These are phyloP conservation scores for Metallyticus violacea DNA, from an alignment of 2,888 invertebrate genomes.

Conservation along the genomic window DNA sequence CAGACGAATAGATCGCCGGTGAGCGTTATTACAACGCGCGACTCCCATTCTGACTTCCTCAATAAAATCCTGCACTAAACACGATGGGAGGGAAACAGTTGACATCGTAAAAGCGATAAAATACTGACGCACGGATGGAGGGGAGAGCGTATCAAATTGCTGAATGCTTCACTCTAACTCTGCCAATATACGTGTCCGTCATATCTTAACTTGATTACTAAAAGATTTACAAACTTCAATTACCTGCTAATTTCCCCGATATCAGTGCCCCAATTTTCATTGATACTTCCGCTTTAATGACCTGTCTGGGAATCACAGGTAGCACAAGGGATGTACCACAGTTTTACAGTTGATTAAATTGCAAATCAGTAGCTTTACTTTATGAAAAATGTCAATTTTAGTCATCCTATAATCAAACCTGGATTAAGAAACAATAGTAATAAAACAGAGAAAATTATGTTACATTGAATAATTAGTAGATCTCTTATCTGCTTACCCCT, in stretches of 20 bases:
- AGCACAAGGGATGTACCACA: too few species aligned
- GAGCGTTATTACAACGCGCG: not conserved
- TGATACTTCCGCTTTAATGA: too few species aligned
- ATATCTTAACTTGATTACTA: not conserved
- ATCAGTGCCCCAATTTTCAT: not conserved
- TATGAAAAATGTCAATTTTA: too few species aligned
- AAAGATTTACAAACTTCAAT: not conserved
- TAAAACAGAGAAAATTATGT: too few species aligned
- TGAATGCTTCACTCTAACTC: not conserved
- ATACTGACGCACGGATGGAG: not conserved
- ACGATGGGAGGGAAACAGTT: not conserved
- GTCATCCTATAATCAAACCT: too few species aligned
- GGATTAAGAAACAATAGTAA: too few species aligned
- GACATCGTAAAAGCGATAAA: not conserved
- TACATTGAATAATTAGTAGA: too few species aligned
- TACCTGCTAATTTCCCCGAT: too few species aligned
- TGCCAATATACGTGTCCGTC: not conserved
- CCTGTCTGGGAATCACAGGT: too few species aligned
- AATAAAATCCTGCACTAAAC: not conserved
- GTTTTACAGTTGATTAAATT: too few species aligned
- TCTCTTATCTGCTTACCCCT: too few species aligned
- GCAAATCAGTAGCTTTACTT: too few species aligned
- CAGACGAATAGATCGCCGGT: not conserved
- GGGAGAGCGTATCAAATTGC: not conserved
- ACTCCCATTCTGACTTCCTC: not conserved